These are phyloP conservation scores for Aleiodes alternator DNA, from an alignment of 2,888 invertebrate species.

Conservation along the genomic window DNA sequence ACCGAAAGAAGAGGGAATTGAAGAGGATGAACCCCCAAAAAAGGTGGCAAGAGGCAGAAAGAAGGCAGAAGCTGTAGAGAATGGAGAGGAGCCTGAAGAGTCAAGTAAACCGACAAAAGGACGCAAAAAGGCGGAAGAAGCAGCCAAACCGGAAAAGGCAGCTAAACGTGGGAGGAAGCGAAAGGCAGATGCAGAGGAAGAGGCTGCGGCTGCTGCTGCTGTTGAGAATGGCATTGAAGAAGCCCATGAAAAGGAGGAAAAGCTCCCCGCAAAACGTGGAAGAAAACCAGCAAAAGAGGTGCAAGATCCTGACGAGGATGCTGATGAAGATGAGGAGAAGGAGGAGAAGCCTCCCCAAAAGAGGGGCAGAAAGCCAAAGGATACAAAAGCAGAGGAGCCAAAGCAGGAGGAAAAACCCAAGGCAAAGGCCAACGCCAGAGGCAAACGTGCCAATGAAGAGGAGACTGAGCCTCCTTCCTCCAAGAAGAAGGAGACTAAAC, in stretches of 20 bases:
- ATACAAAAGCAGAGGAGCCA: not conserved
- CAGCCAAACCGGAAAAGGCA: conserved; percentile 34
- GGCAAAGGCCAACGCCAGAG: conserved; percentile 50
- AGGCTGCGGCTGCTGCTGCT: not conserved
- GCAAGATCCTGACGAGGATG: conserved; percentile 52
- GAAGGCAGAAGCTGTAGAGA: conserved; percentile 66
- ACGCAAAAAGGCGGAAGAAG: conserved; percentile 39
- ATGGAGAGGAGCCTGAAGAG: conserved; percentile 56
- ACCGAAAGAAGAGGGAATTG: not conserved
- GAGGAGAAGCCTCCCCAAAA: conserved; percentile 58
- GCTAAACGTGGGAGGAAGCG: conserved; percentile 43
- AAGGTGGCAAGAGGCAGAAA: conserved; percentile 1
- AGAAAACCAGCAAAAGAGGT: conserved; percentile 51
- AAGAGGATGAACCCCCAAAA: conserved; percentile 16
- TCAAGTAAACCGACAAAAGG: not conserved
- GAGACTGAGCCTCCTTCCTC: no score
- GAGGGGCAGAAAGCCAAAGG: not conserved
- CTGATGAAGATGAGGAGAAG: conserved; percentile 62
- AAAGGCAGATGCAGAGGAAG: conserved; percentile 18
- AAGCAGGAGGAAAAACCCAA: conserved; percentile 67
- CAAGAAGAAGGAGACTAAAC: conserved; percentile 39
- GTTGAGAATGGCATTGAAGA: not conserved
- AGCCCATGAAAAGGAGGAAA: not conserved
- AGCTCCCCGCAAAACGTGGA: conserved; percentile 63
- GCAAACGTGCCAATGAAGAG: conserved; percentile 2